These are phyloP conservation scores for Bellardia bayeri DNA, from an alignment of 2,888 invertebrate species.

Conservation along the genomic window DNA sequence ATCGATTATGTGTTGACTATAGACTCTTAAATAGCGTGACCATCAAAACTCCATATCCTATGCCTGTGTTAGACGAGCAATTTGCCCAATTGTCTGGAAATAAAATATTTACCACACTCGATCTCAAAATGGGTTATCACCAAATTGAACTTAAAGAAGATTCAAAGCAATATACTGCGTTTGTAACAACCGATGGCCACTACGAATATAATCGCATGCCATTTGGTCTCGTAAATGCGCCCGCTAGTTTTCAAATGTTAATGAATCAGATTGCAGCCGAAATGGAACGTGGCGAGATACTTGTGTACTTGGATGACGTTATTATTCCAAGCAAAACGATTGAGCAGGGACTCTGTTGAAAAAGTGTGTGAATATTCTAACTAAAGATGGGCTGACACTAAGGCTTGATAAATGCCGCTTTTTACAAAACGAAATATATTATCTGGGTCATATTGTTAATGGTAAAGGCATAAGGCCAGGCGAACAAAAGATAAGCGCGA, in stretches of 20 bases:
- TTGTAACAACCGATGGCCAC: too few relatives aligned
- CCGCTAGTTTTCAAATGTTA: slow-evolving; percentile 17
- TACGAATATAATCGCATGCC: too few relatives aligned
- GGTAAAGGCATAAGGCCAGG: too few relatives aligned
- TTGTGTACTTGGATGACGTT: slow-evolving; percentile 1
- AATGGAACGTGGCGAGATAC: slow-evolving; percentile 3
- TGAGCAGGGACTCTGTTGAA: not conserved
- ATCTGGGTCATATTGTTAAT: too few relatives aligned
- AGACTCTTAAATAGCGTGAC: not conserved
- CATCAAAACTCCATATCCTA: slow-evolving; percentile 21
- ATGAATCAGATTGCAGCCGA: slow-evolving; percentile 16
- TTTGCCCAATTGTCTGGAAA: slow-evolving; percentile 30
- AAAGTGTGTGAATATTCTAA: not conserved
- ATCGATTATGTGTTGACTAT: slow-evolving; percentile 9
- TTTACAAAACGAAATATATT: too few relatives aligned
- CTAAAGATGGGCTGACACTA: too few relatives aligned
- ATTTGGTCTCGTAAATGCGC: not conserved
- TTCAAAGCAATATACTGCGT: too few relatives aligned
- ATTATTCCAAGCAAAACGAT: not conserved
- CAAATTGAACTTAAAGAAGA: not conserved
- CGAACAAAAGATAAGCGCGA: too few relatives aligned
- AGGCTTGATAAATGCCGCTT: too few relatives aligned
- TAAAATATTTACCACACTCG: not conserved
- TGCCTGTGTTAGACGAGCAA: slow-evolving; percentile 18
- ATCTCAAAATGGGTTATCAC: not conserved